A percentile compares a stretch with the other conserved stretches of the same genome.
Evolutionary conservation across 2,113 vertebrate genomes (phyloP).

Genomic region (Labrus mixtus): DNA sequence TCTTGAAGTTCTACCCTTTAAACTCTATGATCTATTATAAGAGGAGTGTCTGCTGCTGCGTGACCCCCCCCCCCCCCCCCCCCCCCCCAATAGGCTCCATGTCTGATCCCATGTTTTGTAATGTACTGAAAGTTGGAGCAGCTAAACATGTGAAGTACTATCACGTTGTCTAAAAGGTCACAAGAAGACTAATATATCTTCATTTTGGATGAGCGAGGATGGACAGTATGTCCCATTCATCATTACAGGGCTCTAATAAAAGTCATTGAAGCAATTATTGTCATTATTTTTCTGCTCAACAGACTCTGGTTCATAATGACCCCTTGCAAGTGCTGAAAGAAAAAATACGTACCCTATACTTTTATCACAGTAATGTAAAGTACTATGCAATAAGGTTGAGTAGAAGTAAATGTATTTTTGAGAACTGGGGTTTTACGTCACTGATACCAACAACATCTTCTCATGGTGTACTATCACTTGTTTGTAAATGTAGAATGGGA

Average conservation of each 20-base stretch:
- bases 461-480: too few species aligned
- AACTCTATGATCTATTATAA: slow-evolving; percentile 28
- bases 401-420: too few species aligned
- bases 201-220: neutral
- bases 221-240: slow-evolving; percentile 20
- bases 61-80: slow-evolving; percentile 38
- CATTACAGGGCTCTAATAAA: slow-evolving; percentile 22
- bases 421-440: too few species aligned
- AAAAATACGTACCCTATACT: too few species aligned
- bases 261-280: slow-evolving; percentile 4
- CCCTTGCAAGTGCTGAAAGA: neutral
- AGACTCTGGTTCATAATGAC: neutral
- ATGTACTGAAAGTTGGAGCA: slow-evolving; percentile 6
- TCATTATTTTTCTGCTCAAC: neutral
- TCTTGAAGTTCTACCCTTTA: neutral
- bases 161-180: slow-evolving; percentile 21
- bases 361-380: too few species aligned
- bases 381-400: too few species aligned
- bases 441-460: too few species aligned
- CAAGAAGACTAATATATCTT: slow-evolving; percentile 20
- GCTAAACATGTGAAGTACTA: slow-evolving; percentile 3
- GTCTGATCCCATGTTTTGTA: slow-evolving; percentile 15
- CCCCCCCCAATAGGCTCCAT: slow-evolving; percentile 21
- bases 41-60: slow-evolving; percentile 41
- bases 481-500: neutral